Percentiles rank a stretch among this genome's conserved stretches.
These are phyloP conservation scores for Morus bassanus DNA, from an alignment of 2,797 vertebrate species.

Conservation along the genomic window DNA sequence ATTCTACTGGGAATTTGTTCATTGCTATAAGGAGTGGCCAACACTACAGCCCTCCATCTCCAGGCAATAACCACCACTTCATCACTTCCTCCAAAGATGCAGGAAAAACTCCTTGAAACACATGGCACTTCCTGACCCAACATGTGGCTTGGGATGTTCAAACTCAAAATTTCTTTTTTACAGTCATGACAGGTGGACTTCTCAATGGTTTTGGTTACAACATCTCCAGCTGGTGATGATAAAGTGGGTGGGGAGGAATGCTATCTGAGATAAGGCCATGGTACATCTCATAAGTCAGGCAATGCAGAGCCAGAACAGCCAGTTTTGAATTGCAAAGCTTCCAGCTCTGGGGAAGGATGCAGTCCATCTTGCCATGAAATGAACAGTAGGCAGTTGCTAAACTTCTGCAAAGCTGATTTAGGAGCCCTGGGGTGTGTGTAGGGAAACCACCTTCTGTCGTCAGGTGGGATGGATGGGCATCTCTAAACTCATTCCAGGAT, in stretches of 20 bases:
- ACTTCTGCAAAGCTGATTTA: not conserved
- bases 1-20: not conserved
- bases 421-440: not conserved
- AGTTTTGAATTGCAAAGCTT: not conserved
- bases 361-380: not conserved
- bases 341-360: not conserved
- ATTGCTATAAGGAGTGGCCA: not conserved
- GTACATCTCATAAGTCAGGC: not conserved
- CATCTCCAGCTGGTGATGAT: not conserved
- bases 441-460: not conserved
- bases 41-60: not conserved
- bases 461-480: not conserved
- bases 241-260: not conserved
- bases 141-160: not conserved
- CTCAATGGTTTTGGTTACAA: not conserved
- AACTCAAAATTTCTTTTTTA: too few relatives aligned
- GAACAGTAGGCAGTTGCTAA: not conserved
- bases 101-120: not conserved
- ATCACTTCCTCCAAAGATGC: not conserved
- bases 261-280: accelerated
- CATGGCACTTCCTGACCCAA: not conserved
- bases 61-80: not conserved
- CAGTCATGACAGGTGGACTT: not conserved
- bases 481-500: not conserved
- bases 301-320: not conserved